Conservation (phyloP, 92 coral and sea anemone genomes). For the Umimayanthus kanabou region DNA sequence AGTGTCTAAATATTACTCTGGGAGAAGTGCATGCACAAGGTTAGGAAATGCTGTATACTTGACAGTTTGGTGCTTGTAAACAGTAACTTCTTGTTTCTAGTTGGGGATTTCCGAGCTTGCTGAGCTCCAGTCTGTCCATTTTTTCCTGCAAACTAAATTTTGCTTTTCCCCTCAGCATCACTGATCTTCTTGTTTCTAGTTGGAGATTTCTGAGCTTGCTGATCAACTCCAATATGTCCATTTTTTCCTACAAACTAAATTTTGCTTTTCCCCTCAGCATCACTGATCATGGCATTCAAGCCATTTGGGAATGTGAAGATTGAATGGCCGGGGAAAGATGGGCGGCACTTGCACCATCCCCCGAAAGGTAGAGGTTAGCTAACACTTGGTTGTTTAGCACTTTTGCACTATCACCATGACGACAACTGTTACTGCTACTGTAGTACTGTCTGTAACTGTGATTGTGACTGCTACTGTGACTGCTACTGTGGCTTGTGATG, state of each 20-base stretch:
- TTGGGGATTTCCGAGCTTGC: too few relatives aligned
- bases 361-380: conserved; percentile 87
- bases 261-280: conserved; percentile 50
- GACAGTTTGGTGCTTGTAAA: too few relatives aligned
- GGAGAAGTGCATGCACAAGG: too few relatives aligned
- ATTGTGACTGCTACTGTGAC: background rate
- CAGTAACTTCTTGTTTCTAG: too few relatives aligned
- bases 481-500: too few relatives aligned
- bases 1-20: too few relatives aligned
- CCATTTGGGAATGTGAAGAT: conserved; percentile 95
- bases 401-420: conserved; percentile 37
- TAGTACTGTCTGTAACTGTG: background rate
- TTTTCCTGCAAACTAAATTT: background rate
- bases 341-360: conserved; percentile 94
- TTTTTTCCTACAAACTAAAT: background rate
- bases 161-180: background rate
- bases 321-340: conserved; percentile 99
- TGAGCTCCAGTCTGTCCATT: too few relatives aligned
- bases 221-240: too few relatives aligned
- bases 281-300: conserved; percentile 94
- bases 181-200: too few relatives aligned
- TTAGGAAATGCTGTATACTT: too few relatives aligned
- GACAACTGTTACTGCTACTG: background rate
- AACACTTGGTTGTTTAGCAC: conserved; percentile 51
- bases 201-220: too few relatives aligned